Percentiles rank a stretch among this genome's conserved stretches.
These are phyloP conservation scores for Sebastes vulpes DNA, from an alignment of 2,797 vertebrate species.

Conservation along the genomic window DNA sequence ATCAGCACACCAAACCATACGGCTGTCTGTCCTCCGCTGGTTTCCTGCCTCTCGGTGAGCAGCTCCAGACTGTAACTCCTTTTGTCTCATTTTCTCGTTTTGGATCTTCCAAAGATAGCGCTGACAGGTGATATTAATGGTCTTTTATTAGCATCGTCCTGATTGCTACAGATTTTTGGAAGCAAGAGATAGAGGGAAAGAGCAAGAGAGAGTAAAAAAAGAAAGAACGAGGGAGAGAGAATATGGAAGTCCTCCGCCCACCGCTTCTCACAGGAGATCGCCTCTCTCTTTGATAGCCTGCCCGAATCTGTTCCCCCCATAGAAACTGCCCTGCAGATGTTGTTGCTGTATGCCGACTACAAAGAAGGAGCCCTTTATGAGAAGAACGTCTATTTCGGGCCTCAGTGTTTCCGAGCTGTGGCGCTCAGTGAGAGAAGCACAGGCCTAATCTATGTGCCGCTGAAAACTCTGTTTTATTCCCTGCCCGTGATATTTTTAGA, in stretches of 20 bases:
- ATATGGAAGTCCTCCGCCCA: conserved; percentile 84
- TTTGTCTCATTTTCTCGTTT: conserved; percentile 79
- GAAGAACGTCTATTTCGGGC: conserved; percentile 87
- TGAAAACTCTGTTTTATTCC: conserved; percentile 84
- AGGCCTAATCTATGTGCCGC: conserved; percentile 74
- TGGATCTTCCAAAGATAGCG: conserved; percentile 84
- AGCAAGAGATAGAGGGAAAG: conserved; percentile 60
- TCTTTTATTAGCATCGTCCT: conserved; percentile 84
- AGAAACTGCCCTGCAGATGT: conserved; percentile 91
- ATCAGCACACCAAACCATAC: conserved; percentile 9
- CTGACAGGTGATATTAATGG: conserved; percentile 87
- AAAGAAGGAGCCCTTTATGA: conserved; percentile 90
- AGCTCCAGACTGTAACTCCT: conserved; percentile 67
- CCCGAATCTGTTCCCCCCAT: conserved; percentile 86
- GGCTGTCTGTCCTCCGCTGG: conserved; percentile 16
- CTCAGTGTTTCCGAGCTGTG: conserved; percentile 82
- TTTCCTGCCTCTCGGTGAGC: conserved; percentile 38
- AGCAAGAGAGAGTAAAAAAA: conserved; percentile 15
- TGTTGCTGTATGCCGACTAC: conserved; percentile 87
- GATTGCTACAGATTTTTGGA: conserved; percentile 82
- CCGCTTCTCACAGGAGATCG: conserved; percentile 85
- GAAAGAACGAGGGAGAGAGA: conserved; percentile 39
- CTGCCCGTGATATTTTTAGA: conserved; percentile 88
- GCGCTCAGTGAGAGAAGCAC: conserved; percentile 76
- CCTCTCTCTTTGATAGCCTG: conserved; percentile 88